phyloP scores from a whole-genome alignment of 2,113 vertebrate species.

The Murina feae region DNA sequence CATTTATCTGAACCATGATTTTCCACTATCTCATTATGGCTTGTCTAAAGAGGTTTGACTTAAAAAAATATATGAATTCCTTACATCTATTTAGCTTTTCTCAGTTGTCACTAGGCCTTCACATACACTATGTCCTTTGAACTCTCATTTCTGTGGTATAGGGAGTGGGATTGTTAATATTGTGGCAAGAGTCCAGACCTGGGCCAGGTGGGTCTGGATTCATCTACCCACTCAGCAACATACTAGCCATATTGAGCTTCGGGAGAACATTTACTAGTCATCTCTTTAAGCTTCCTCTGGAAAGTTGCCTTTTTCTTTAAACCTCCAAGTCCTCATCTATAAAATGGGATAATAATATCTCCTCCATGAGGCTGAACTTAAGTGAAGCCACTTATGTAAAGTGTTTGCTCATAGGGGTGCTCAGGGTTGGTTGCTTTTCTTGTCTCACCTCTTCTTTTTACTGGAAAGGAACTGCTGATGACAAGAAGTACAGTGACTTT shows the following conservation, averaged over 20 bases:
- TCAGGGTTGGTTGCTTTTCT: background rate
- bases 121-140: background rate
- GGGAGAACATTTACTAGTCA: background rate
- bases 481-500: background rate
- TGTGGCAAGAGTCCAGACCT: background rate
- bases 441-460: background rate
- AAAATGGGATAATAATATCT: background rate
- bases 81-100: slow-evolving; percentile 23
- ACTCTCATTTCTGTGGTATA: background rate
- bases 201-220: background rate
- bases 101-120: slow-evolving; percentile 15
- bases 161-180: background rate
- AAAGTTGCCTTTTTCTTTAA: background rate
- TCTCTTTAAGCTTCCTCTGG: background rate
- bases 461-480: background rate
- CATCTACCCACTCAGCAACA: background rate
- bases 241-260: background rate
- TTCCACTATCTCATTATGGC: slow-evolving; percentile 36
- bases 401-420: background rate
- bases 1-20: slow-evolving; percentile 55
- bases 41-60: slow-evolving; percentile 31
- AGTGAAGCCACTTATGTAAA: background rate
- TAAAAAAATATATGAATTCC: slow-evolving; percentile 19
- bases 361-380: background rate
- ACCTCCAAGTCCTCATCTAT: background rate